phyloP scores from a whole-genome alignment of 2,797 vertebrate species.

The Pseudotriccus pelzelni region DNA sequence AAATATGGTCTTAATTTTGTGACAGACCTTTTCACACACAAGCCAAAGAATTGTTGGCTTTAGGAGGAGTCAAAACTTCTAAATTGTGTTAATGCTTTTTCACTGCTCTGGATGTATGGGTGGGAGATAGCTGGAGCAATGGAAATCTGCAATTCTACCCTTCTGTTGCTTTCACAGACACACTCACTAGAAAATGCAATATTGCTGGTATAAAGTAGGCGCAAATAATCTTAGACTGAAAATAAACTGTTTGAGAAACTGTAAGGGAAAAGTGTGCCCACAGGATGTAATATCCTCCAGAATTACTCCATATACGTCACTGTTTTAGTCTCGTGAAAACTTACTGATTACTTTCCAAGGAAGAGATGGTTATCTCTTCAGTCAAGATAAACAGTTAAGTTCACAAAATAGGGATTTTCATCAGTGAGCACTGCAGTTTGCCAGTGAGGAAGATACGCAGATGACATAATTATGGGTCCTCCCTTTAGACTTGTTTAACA shows the following conservation, averaged over 20 bases:
- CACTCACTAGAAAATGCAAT: not conserved
- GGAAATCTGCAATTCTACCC: not conserved
- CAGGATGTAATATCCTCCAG: slow-evolving; percentile 15
- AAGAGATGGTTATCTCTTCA: not conserved
- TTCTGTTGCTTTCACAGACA: not conserved
- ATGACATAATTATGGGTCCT: not conserved
- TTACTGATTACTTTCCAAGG: slow-evolving; percentile 27
- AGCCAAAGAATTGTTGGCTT: not conserved
- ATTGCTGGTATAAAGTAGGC: not conserved
- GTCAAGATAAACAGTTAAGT: not conserved
- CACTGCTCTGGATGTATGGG: not conserved
- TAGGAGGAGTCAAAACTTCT: not conserved
- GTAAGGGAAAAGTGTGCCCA: not conserved
- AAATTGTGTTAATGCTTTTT: not conserved
- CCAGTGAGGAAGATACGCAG: not conserved
- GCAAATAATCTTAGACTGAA: slow-evolving; percentile 15
- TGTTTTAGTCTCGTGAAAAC: slow-evolving; percentile 6
- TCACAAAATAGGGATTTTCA: not conserved
- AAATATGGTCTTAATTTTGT: not conserved
- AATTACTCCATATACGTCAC: slow-evolving; percentile 27
- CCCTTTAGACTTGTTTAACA: not conserved
- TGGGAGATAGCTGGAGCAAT: not conserved
- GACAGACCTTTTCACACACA: not conserved
- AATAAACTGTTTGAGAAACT: slow-evolving; percentile 14
- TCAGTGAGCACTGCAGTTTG: not conserved